phyloP scores from a whole-genome alignment of 2,113 vertebrate species.

The Thunnus thynnus region DNA sequence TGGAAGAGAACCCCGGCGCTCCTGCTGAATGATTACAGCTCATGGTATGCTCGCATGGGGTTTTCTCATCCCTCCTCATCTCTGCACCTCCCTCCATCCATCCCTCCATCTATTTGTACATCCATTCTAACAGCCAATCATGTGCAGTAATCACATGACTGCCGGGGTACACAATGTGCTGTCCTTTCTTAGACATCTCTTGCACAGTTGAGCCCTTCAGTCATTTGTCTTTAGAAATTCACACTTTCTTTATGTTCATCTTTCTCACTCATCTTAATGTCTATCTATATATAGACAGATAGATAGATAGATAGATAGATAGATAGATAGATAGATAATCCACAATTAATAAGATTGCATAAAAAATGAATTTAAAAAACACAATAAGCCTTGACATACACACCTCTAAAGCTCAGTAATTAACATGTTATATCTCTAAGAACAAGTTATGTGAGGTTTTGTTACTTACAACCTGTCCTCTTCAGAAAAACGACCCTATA shows the following conservation, averaged over 20 bases:
- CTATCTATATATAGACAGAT: too few species aligned
- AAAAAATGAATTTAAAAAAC: too few species aligned
- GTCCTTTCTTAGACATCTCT: constrained; percentile 8
- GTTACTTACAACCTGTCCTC: too few species aligned
- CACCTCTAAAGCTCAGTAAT: too few species aligned
- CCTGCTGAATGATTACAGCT: constrained; percentile 66
- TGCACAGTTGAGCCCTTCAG: neutral
- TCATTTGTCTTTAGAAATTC: constrained; percentile 13
- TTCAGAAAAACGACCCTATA: too few species aligned
- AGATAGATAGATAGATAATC: too few species aligned
- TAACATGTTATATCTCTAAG: too few species aligned
- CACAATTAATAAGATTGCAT: too few species aligned
- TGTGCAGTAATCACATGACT: constrained; percentile 24
- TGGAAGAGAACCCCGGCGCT: constrained; percentile 54
- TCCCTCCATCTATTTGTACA: constrained; percentile 27
- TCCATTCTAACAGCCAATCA: constrained; percentile 32
- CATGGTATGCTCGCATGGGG: constrained; percentile 48
- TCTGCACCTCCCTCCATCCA: constrained; percentile 26
- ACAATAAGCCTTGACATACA: too few species aligned
- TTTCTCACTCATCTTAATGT: too few species aligned
- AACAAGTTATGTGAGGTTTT: too few species aligned
- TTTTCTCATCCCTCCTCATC: constrained; percentile 38
- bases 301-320: too few species aligned
- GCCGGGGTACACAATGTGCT: neutral
- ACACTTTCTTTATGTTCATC: neutral